phyloP scores from a whole-genome alignment of 2,797 vertebrate genomes.

The Danio jaintianensis region DNA sequence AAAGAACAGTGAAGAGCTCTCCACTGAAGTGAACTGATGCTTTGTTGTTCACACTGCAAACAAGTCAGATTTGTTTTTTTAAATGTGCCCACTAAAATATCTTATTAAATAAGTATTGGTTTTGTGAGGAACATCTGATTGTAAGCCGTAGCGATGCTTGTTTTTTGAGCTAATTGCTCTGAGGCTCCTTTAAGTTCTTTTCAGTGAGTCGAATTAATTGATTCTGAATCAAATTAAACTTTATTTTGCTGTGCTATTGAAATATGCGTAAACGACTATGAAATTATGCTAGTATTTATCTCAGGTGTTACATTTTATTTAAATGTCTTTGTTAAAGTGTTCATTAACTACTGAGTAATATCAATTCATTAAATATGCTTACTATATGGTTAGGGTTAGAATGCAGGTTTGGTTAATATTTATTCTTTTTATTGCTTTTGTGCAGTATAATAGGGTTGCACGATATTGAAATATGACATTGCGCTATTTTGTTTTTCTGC shows the following conservation, averaged over 20 bases:
- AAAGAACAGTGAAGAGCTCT: slow-evolving; percentile 1
- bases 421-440: no score
- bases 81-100: neutral
- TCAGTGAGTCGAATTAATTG: neutral
- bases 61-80: neutral
- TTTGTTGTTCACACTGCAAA: neutral
- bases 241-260: neutral
- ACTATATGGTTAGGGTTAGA: no score
- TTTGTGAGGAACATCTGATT: neutral
- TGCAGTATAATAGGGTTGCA: no score
- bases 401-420: no score
- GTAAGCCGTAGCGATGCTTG: neutral
- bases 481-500: no score
- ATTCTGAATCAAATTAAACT: neutral
- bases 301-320: no score
- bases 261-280: neutral
- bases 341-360: no score
- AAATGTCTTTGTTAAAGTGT: no score
- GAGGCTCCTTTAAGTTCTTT: neutral
- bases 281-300: neutral
- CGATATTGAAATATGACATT: no score
- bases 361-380: no score
- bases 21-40: neutral
- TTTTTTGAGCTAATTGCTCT: neutral
- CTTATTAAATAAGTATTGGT: neutral